Conservation (phyloP, 1,140 invertebrate species). For the Drosophila punjabiensis region DNA sequence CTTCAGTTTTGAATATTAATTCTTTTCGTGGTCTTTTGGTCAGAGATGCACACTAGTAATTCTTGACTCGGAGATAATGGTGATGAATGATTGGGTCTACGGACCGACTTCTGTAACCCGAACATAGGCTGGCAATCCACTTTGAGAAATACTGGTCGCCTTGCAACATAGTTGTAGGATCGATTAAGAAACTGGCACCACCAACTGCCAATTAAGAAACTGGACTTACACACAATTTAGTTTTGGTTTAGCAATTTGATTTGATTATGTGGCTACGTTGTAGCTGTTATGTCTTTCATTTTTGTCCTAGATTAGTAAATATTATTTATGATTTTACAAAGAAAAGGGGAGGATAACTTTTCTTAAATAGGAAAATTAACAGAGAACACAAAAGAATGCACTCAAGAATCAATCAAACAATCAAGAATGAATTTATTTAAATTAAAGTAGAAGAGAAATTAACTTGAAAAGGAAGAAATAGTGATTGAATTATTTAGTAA, state of each 20-base stretch:
- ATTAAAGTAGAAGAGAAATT: too few species aligned
- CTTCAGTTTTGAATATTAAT: constrained; percentile 15
- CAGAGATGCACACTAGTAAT: constrained; percentile 16
- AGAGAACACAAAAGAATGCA: too few species aligned
- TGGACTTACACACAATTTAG: constrained; percentile 10
- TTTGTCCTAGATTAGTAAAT: not conserved
- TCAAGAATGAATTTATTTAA: too few species aligned
- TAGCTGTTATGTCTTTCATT: not conserved
- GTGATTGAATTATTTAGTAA: too few species aligned
- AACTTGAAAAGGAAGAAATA: too few species aligned
- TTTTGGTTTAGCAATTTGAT: not conserved
- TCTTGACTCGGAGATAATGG: constrained; percentile 17
- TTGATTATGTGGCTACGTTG: not conserved
- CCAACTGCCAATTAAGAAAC: constrained; percentile 38
- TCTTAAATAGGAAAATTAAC: too few species aligned
- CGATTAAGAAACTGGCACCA: constrained; percentile 23
- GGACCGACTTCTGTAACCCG: constrained; percentile 9
- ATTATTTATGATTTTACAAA: not conserved
- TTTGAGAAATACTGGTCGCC: constrained; percentile 12
- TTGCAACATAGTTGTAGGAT: constrained; percentile 29
- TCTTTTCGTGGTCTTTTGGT: constrained; percentile 2
- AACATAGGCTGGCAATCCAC: constrained; percentile 11
- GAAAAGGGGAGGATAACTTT: too few species aligned
- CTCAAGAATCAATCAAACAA: too few species aligned
- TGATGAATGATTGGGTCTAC: constrained; percentile 26